Conservation (phyloP, 2,888 invertebrate genomes). For the Spodoptera littoralis region DNA sequence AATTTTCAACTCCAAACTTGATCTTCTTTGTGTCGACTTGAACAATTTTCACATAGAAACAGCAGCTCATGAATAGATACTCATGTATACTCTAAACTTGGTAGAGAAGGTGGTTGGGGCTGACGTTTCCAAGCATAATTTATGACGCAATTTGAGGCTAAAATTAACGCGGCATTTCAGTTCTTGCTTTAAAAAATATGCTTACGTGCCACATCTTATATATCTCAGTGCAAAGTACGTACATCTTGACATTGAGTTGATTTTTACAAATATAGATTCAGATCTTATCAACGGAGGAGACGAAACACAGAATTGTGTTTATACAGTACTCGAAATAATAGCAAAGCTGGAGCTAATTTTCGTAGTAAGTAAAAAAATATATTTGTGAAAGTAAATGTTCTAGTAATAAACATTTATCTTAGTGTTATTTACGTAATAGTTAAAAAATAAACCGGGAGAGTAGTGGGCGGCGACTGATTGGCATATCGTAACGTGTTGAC, state of each 20-base stretch:
- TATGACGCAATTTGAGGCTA: constrained; percentile 26
- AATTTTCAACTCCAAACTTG: constrained; percentile 46
- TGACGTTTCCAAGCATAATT: constrained; percentile 14
- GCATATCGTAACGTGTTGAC: constrained; percentile 37
- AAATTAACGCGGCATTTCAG: constrained; percentile 5
- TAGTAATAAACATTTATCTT: constrained; percentile 20
- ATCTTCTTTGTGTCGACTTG: neutral
- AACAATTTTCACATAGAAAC: too few relatives aligned
- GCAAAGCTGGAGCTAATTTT: constrained; percentile 1
- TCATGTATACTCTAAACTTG: constrained; percentile 11
- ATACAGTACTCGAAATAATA: constrained; percentile 11
- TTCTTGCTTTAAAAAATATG: constrained; percentile 11
- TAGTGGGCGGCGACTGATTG: constrained; percentile 31
- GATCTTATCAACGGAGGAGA: neutral
- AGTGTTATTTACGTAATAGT: constrained; percentile 20
- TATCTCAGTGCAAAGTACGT: constrained; percentile 1
- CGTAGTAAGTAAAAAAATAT: constrained; percentile 9
- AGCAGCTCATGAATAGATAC: too few relatives aligned
- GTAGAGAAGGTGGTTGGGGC: constrained; percentile 3
- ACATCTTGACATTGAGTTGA: neutral
- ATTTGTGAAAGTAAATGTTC: constrained; percentile 12
- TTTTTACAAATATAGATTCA: neutral
- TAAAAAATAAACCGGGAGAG: constrained; percentile 24
- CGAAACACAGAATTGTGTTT: constrained; percentile 6
- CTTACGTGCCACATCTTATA: constrained; percentile 8